Conservation (phyloP, 2,113 vertebrate genomes). For the Noctilio leporinus region DNA sequence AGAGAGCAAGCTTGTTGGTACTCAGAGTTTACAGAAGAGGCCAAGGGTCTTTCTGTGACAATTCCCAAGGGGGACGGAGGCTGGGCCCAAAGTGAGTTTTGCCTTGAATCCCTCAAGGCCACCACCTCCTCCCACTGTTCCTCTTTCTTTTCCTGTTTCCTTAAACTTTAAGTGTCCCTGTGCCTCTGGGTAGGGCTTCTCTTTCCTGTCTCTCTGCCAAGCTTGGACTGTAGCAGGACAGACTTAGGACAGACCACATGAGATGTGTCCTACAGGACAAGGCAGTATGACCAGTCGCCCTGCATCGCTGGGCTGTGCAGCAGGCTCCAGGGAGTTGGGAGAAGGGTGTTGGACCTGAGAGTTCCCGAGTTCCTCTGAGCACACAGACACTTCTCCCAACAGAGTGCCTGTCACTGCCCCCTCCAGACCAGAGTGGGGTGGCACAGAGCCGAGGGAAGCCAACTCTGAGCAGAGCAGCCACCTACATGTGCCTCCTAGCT, state of each 20-base stretch:
- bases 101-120: accelerated
- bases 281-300: background rate
- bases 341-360: background rate
- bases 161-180: background rate
- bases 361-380: background rate
- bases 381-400: background rate
- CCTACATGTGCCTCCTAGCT: background rate
- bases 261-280: background rate
- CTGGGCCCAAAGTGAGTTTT: background rate
- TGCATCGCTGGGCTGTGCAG: accelerated
- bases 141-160: background rate
- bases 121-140: background rate
- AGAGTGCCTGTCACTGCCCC: background rate
- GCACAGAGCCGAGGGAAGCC: background rate
- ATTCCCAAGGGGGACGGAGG: background rate
- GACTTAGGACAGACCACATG: background rate
- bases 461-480: background rate
- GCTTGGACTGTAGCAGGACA: background rate
- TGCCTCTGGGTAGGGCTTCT: background rate
- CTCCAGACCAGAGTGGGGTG: background rate
- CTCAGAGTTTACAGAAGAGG: background rate
- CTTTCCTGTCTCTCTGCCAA: background rate
- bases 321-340: background rate
- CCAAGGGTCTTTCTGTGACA: background rate
- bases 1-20: background rate